Conservation (phyloP, 2,113 vertebrate species). For the Cricetomys ansorgei region DNA sequence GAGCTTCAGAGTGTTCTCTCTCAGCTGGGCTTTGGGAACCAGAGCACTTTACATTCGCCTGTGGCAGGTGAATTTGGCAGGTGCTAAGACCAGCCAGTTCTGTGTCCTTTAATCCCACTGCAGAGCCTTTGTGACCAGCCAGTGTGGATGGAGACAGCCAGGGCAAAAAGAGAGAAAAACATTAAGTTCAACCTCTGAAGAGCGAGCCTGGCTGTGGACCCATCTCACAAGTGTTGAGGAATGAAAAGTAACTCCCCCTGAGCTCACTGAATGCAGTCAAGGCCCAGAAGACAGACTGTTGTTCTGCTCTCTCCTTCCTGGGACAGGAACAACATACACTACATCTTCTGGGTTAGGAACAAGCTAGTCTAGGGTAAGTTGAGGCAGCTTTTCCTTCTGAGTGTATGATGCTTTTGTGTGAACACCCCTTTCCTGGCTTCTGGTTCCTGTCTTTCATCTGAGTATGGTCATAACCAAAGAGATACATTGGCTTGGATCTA, state of each 20-base stretch:
- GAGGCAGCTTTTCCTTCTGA: neutral
- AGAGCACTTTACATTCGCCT: accelerated
- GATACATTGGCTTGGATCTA: neutral
- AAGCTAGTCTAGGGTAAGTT: no score
- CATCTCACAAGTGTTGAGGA: neutral
- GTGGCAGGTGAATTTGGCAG: accelerated
- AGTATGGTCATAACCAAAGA: no score
- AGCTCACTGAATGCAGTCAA: no score
- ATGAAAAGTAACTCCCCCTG: neutral
- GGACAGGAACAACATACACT: accelerated
- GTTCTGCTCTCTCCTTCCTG: neutral
- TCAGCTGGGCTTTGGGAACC: accelerated
- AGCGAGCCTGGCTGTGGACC: neutral
- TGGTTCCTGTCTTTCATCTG: neutral
- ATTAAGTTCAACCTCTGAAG: neutral
- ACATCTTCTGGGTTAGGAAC: accelerated
- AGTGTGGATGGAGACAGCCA: neutral
- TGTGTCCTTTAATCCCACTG: accelerated
- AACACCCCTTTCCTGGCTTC: neutral
- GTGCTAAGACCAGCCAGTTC: accelerated
- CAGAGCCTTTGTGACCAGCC: neutral
- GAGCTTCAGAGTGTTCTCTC: neutral
- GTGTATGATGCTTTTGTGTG: no score
- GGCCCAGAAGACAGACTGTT: accelerated
- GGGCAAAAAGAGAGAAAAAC: neutral